A percentile compares a stretch with the other conserved stretches of the same genome.
Conservation (phyloP, 2,113 vertebrate species). For the Montifringilla adamsi region DNA sequence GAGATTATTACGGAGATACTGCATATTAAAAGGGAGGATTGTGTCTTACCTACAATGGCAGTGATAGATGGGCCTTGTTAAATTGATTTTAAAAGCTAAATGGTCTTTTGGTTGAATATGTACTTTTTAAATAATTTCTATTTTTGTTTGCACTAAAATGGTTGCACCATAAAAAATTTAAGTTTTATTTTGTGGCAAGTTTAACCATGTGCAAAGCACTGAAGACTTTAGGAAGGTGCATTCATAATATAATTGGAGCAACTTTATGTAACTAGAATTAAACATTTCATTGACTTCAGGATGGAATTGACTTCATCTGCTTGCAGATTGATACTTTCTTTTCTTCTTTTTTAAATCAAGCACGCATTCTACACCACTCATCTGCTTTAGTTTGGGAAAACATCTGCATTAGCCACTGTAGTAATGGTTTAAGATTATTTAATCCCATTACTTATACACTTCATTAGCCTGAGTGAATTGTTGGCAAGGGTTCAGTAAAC, state of each 20-base stretch:
- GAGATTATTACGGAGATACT: not conserved
- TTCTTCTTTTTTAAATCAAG: constrained; percentile 67
- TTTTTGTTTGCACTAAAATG: constrained; percentile 18
- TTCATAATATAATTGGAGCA: not conserved
- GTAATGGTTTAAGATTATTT: constrained; percentile 77
- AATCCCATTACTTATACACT: constrained; percentile 79
- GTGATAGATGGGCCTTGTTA: not conserved
- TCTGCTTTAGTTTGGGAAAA: constrained; percentile 69
- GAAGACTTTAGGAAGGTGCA: not conserved
- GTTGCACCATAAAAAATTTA: constrained; percentile 2
- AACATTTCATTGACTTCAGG: constrained; percentile 52
- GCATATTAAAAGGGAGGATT: not conserved
- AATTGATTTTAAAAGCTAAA: constrained; percentile 3
- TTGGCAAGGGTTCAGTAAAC: constrained; percentile 77
- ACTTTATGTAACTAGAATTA: constrained; percentile 45
- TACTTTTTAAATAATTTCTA: not conserved
- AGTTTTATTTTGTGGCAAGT: not conserved
- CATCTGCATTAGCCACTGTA: constrained; percentile 71
- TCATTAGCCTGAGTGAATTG: constrained; percentile 82
- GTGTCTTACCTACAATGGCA: not conserved
- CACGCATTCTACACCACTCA: constrained; percentile 52
- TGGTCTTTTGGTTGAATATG: not conserved
- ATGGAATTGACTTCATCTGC: constrained; percentile 54
- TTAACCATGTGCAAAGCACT: not conserved
- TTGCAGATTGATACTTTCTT: constrained; percentile 57